phyloP scores from a whole-genome alignment of 2,113 vertebrate genomes.

The Cisticola juncidis region DNA sequence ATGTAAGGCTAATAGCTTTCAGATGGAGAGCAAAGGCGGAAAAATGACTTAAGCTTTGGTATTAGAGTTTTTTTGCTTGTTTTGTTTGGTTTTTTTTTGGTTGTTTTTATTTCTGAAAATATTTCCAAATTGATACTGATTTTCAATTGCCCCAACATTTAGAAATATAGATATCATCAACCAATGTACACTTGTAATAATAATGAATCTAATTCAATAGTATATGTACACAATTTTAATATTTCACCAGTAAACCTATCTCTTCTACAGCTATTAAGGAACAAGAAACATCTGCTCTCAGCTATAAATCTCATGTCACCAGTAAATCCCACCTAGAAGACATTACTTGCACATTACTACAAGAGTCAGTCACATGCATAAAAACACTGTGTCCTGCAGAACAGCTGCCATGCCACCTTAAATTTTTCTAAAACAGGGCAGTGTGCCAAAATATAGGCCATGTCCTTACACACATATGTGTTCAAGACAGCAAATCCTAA shows the following conservation, averaged over 20 bases:
- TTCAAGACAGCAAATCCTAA: background rate
- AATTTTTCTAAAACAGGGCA: background rate
- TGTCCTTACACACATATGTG: background rate
- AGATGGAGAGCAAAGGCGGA: background rate
- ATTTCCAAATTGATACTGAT: background rate
- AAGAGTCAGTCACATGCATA: slow-evolving; percentile 17
- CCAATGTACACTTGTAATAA: background rate
- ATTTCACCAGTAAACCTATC: background rate
- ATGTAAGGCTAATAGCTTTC: background rate
- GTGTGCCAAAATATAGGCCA: background rate
- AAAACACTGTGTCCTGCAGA: slow-evolving; percentile 15
- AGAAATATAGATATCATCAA: background rate
- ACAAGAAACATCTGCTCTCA: slow-evolving; percentile 55
- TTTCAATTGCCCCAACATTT: background rate
- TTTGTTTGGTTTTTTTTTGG: background rate
- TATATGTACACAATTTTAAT: slow-evolving; percentile 37
- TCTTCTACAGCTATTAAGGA: slow-evolving; percentile 35
- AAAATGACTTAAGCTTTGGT: background rate
- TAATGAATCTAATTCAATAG: background rate
- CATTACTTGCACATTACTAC: slow-evolving; percentile 12
- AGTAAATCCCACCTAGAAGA: slow-evolving; percentile 41
- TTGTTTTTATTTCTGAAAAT: background rate
- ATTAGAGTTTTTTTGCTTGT: no score
- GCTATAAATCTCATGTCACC: slow-evolving; percentile 54
- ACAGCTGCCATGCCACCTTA: background rate